A percentile compares a stretch with the other conserved stretches of the same genome.
phyloP scores from a whole-genome alignment of 2,797 vertebrate genomes.

The Bovichtus variegatus region DNA sequence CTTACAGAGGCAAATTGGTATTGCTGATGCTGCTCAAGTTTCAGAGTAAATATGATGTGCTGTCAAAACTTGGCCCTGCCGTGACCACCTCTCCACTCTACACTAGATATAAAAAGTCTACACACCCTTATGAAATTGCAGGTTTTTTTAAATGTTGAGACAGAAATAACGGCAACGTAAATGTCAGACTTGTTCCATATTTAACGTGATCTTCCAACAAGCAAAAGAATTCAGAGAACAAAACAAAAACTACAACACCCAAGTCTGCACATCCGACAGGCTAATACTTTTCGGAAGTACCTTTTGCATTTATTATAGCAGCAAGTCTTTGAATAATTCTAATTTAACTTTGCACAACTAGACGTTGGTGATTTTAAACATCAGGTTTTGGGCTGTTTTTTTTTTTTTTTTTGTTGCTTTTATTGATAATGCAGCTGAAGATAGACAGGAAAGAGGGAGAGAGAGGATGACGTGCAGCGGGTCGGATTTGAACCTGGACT shows the following conservation, averaged over 20 bases:
- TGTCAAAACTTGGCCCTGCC: constrained; percentile 45
- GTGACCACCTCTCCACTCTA: constrained; percentile 21
- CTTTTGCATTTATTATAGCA: not conserved
- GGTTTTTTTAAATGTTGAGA: not conserved
- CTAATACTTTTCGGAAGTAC: too few relatives aligned
- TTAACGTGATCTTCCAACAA: not conserved
- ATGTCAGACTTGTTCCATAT: not conserved
- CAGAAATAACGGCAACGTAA: not conserved
- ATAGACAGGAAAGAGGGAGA: too few relatives aligned
- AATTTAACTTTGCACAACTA: too few relatives aligned
- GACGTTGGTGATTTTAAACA: too few relatives aligned
- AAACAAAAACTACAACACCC: not conserved
- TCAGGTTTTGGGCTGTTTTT: too few relatives aligned
- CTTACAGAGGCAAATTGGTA: constrained; percentile 54
- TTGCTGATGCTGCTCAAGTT: constrained; percentile 42
- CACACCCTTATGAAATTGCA: not conserved
- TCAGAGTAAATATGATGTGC: constrained; percentile 48
- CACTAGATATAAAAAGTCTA: not conserved
- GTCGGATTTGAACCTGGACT: too few relatives aligned
- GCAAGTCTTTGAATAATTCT: not conserved
- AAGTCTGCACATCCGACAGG: too few relatives aligned
- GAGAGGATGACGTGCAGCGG: too few relatives aligned
- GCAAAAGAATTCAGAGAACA: not conserved
- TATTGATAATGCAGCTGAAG: too few relatives aligned
- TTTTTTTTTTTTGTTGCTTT: too few relatives aligned